A percentile compares a stretch with the other conserved stretches of the same genome.
Evolutionary conservation across 2,797 vertebrate genomes (phyloP).

Genomic region (Microctenopoma lineatum): DNA sequence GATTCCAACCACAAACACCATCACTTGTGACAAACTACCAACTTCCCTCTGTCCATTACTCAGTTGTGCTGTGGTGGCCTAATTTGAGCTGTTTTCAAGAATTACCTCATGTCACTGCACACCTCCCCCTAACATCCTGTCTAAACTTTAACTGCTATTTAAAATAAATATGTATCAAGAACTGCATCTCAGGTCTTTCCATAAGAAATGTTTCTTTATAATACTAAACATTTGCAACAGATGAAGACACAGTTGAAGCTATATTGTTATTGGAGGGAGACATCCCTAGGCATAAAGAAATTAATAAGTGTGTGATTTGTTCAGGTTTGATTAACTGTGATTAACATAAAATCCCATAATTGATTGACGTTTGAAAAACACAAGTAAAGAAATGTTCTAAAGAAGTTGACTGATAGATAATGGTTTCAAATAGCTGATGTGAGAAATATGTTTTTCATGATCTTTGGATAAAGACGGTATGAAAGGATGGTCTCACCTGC

Average conservation of each 20-base stretch:
- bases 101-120: background rate
- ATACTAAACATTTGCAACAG: background rate
- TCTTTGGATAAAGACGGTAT: background rate
- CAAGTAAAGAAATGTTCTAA: too few relatives aligned
- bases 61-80: background rate
- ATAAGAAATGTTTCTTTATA: background rate
- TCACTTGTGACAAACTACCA: background rate
- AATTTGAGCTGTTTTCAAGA: background rate
- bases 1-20: background rate
- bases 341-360: too few relatives aligned
- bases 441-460: too few relatives aligned
- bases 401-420: too few relatives aligned
- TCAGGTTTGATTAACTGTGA: too few relatives aligned
- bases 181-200: background rate
- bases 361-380: too few relatives aligned
- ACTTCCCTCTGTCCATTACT: background rate
- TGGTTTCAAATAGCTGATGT: too few relatives aligned
- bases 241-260: too few relatives aligned
- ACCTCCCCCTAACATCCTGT: slow-evolving; percentile 6
- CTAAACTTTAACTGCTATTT: background rate
- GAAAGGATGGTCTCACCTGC: slow-evolving; percentile 78
- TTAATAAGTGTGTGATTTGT: too few relatives aligned
- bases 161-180: background rate
- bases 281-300: too few relatives aligned
- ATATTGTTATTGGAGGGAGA: too few relatives aligned